Evolutionary conservation across 2,113 vertebrate genomes (phyloP).

Genomic region (Brienomyrus longianalis): DNA sequence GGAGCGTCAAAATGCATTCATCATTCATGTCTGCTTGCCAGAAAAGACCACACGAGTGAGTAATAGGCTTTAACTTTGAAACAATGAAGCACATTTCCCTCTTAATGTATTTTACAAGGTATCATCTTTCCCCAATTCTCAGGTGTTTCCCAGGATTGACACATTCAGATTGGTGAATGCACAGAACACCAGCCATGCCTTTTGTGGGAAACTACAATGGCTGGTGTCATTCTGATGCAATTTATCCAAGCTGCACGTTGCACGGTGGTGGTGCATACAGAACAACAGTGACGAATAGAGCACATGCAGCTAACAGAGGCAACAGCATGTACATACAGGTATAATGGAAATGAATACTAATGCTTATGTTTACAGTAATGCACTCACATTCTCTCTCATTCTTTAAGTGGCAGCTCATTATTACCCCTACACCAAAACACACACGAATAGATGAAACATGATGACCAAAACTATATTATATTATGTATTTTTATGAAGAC

Average conservation of each 20-base stretch:
- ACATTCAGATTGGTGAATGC: not conserved
- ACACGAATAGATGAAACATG: not conserved
- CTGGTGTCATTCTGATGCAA: constrained; percentile 6
- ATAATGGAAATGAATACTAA: not conserved
- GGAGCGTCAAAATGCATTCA: not conserved
- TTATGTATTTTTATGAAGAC: not conserved
- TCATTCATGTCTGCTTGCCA: not conserved
- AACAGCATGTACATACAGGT: not conserved
- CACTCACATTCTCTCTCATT: not conserved
- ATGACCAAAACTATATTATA: not conserved
- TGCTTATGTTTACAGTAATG: not conserved
- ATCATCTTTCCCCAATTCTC: not conserved
- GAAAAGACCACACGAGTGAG: not conserved
- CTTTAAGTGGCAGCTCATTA: not conserved
- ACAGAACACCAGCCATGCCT: not conserved
- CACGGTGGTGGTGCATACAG: not conserved
- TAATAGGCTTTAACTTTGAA: not conserved
- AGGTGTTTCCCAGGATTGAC: not conserved
- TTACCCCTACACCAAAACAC: not conserved
- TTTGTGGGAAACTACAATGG: not conserved
- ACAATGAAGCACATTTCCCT: not conserved
- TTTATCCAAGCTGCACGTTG: not conserved
- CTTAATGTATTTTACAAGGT: not conserved
- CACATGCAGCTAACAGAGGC: not conserved
- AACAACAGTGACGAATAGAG: not conserved